These are phyloP conservation scores for Drosophila peninsularis DNA, from an alignment of 2,888 invertebrate genomes.

Conservation along the genomic window DNA sequence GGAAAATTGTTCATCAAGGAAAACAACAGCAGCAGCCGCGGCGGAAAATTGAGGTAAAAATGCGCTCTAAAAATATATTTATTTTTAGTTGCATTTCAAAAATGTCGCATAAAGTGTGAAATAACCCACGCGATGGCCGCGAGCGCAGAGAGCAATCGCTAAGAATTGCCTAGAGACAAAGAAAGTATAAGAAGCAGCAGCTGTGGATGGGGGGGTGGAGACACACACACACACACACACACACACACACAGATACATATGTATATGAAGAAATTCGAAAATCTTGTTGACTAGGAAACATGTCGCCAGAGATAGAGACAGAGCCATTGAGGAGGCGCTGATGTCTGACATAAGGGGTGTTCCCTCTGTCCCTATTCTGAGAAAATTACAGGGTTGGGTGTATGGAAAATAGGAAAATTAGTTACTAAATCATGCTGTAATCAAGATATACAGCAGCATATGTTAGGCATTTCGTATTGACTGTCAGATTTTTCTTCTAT, in stretches of 20 bases:
- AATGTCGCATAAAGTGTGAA: slow-evolving; percentile 65
- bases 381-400: slow-evolving; percentile 2
- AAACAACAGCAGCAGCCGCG: slow-evolving; percentile 13
- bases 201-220: background rate
- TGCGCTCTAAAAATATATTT: slow-evolving; percentile 39
- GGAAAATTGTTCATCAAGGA: slow-evolving; percentile 47
- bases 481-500: no score
- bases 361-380: background rate
- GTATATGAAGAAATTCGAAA: slow-evolving; percentile 26
- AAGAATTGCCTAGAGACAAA: slow-evolving; percentile 5
- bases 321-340: slow-evolving; percentile 12
- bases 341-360: slow-evolving; percentile 16
- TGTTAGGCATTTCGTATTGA: background rate
- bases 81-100: slow-evolving; percentile 70
- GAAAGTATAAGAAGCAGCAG: background rate
- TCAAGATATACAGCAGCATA: background rate
- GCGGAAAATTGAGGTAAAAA: slow-evolving; percentile 45
- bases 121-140: slow-evolving; percentile 42
- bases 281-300: slow-evolving; percentile 27
- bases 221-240: background rate
- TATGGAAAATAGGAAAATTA: background rate
- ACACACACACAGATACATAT: background rate
- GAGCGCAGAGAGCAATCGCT: slow-evolving; percentile 4
- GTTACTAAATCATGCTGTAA: background rate
- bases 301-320: slow-evolving; percentile 33